phyloP scores from a whole-genome alignment of 2,113 vertebrate species.

The Ibidorhyncha struthersii region DNA sequence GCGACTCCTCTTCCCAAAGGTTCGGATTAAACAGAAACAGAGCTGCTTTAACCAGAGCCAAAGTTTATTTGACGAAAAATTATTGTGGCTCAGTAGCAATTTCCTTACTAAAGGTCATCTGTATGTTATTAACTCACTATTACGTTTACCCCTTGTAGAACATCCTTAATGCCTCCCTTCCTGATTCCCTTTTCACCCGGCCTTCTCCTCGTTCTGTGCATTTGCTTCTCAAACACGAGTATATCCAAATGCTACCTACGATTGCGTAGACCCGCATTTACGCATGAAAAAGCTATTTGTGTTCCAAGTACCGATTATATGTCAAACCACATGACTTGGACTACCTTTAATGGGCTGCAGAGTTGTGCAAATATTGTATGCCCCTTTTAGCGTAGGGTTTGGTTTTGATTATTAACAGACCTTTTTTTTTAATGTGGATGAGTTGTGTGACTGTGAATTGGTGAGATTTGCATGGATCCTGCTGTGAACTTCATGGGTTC shows the following conservation, averaged over 20 bases:
- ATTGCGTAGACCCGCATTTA: neutral
- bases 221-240: conserved; percentile 24
- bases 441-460: neutral
- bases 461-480: neutral
- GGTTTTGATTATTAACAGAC: neutral
- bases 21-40: conserved; percentile 28
- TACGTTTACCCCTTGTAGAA: conserved; percentile 34
- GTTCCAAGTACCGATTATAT: neutral
- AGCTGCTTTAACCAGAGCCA: conserved; percentile 28
- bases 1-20: neutral
- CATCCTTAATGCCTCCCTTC: conserved; percentile 57
- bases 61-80: conserved; percentile 62
- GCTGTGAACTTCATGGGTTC: neutral
- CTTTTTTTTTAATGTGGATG: neutral
- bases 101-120: conserved; percentile 62
- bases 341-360: neutral
- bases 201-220: neutral
- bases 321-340: neutral
- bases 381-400: neutral
- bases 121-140: conserved; percentile 62
- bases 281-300: conserved; percentile 24
- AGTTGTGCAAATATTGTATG: neutral
- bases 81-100: conserved; percentile 56
- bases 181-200: conserved; percentile 33
- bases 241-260: neutral